These are phyloP conservation scores for Luperina testacea DNA, from an alignment of 2,888 invertebrate genomes.

Conservation along the genomic window DNA sequence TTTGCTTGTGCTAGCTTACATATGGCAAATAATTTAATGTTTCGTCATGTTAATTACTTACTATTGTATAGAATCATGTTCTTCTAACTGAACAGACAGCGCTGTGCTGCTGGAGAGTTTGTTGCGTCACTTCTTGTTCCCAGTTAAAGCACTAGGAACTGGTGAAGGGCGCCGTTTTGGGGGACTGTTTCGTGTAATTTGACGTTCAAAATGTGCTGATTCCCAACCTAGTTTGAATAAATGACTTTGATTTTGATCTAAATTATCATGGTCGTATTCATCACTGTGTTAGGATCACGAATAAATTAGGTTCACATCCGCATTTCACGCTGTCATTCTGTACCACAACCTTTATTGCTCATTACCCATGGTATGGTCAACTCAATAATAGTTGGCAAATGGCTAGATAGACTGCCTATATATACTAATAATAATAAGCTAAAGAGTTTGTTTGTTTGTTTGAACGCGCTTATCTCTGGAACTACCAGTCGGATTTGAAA, in stretches of 20 bases:
- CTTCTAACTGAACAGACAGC: too few relatives aligned
- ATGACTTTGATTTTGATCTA: not conserved
- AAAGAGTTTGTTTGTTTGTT: too few relatives aligned
- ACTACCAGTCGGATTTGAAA: too few relatives aligned
- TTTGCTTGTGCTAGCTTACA: not conserved
- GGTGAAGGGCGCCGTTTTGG: not conserved
- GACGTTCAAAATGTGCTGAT: not conserved
- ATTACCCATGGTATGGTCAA: not conserved
- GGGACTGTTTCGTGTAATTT: not conserved
- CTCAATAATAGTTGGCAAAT: not conserved
- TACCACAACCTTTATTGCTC: not conserved
- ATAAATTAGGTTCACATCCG: constrained; percentile 2
- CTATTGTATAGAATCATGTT: too few relatives aligned
- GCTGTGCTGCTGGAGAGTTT: too few relatives aligned
- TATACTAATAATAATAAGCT: too few relatives aligned
- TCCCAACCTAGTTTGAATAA: not conserved
- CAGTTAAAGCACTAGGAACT: not conserved
- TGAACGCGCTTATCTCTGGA: too few relatives aligned
- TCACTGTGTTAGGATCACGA: not conserved
- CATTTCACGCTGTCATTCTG: not conserved
- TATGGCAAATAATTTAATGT: too few relatives aligned
- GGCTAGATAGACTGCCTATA: not conserved
- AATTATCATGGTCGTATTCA: not conserved
- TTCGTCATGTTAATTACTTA: too few relatives aligned
- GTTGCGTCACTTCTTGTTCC: too few relatives aligned